Evolutionary conservation across 1,140 invertebrate genomes (phyloP).

Genomic region (Procambarus clarkii): DNA sequence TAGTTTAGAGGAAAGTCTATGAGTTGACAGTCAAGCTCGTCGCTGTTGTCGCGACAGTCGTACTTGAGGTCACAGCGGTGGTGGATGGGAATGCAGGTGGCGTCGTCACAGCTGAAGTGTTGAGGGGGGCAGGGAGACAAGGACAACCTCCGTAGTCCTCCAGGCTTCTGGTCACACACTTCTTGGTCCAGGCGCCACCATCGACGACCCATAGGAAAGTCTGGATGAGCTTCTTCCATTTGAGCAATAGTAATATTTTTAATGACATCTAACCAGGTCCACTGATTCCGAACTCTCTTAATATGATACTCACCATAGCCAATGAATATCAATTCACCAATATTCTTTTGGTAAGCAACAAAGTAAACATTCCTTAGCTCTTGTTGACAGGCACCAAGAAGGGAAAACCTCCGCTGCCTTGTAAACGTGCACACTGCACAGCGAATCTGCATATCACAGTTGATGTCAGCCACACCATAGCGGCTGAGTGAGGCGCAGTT

Average conservation of each 20-base stretch:
- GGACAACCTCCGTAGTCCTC: conserved; percentile 27
- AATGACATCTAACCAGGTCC: conserved; percentile 57
- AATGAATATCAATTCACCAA: conserved; percentile 49
- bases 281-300: conserved; percentile 15
- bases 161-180: conserved; percentile 46
- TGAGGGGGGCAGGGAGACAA: conserved; percentile 30
- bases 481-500: conserved; percentile 58
- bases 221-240: conserved; percentile 39
- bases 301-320: conserved; percentile 70
- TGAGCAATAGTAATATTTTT: conserved; percentile 29
- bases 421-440: conserved; percentile 65
- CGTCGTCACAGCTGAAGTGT: conserved; percentile 59
- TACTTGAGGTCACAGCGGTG: conserved; percentile 63
- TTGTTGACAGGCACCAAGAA: conserved; percentile 62
- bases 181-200: conserved; percentile 27
- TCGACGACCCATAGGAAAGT: conserved; percentile 50
- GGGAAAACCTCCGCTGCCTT: conserved; percentile 43
- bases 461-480: conserved; percentile 58
- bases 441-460: conserved; percentile 42
- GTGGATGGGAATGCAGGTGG: conserved; percentile 46
- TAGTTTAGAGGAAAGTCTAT: conserved; percentile 56
- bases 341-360: conserved; percentile 53
- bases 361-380: conserved; percentile 68
- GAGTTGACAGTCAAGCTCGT: conserved; percentile 81
- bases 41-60: conserved; percentile 79